Evolutionary conservation across 2,113 vertebrate species (phyloP).

Genomic region (Brachirus orientalis): DNA sequence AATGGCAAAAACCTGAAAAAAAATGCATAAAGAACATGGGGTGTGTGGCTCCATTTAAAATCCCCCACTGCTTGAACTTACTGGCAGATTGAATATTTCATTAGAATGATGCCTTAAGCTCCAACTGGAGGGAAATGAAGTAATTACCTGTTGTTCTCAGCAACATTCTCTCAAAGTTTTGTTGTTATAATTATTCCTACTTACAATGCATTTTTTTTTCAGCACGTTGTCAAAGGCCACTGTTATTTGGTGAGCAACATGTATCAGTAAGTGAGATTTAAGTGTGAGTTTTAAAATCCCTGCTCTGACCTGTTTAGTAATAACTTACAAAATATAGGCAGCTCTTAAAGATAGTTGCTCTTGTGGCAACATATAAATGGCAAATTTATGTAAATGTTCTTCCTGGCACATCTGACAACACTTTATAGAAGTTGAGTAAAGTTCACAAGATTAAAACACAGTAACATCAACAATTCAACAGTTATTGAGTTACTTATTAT

Average conservation of each 20-base stretch:
- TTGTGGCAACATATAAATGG: too few species aligned
- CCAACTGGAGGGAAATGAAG: conserved; percentile 34
- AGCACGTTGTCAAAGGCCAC: conserved; percentile 39
- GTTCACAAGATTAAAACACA: too few species aligned
- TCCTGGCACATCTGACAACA: too few species aligned
- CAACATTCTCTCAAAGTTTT: conserved; percentile 10
- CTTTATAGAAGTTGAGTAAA: too few species aligned
- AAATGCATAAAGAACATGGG: conserved; percentile 50
- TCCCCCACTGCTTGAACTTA: conserved; percentile 38
- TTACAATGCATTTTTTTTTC: conserved; percentile 22
- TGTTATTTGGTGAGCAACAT: conserved; percentile 30
- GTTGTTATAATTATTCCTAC: conserved; percentile 31
- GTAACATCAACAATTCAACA: too few species aligned
- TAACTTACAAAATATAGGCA: too few species aligned
- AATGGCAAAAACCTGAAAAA: conserved; percentile 25
- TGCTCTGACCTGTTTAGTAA: conserved; percentile 10
- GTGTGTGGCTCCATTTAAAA: conserved; percentile 37
- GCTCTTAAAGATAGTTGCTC: too few species aligned
- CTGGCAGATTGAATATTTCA: conserved; percentile 64
- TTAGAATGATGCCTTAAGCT: conserved; percentile 46
- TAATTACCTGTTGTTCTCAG: conserved; percentile 6
- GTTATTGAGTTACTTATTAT: too few species aligned
- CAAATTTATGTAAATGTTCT: too few species aligned
- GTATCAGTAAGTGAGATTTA: background rate
- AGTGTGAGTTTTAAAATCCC: background rate